Conservation (phyloP, 2,113 vertebrate species). For the Myiopsitta monachus region DNA sequence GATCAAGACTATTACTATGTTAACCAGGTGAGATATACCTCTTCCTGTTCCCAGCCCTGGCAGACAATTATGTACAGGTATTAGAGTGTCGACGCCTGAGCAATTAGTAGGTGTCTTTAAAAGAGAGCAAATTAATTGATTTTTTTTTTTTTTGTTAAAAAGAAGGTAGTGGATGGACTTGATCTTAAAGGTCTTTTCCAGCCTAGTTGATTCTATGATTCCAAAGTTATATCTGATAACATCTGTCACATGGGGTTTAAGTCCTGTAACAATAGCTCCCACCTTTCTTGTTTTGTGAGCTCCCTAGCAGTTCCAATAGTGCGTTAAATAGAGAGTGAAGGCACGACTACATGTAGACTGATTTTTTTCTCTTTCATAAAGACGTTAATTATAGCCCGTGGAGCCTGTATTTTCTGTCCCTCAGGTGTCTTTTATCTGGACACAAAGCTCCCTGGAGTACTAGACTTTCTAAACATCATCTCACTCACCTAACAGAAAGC, state of each 20-base stretch:
- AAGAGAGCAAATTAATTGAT: not conserved
- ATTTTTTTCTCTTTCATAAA: not conserved
- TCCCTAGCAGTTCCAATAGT: not conserved
- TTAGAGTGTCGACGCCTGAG: not conserved
- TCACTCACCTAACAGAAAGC: not conserved
- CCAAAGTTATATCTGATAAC: not conserved
- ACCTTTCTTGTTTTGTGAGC: not conserved
- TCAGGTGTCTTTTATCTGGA: not conserved
- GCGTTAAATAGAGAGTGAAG: not conserved
- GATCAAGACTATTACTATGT: not conserved
- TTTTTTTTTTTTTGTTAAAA: not conserved
- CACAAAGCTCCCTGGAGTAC: not conserved
- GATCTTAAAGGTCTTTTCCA: not conserved
- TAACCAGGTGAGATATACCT: not conserved
- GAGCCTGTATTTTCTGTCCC: not conserved
- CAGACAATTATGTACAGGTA: not conserved
- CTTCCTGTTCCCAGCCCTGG: not conserved
- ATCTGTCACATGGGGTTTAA: not conserved
- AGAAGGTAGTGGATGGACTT: too few species aligned
- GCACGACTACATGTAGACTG: not conserved
- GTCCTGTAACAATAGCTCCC: fast-evolving
- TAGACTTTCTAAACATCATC: not conserved
- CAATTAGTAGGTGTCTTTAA: not conserved
- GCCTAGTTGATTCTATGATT: not conserved
- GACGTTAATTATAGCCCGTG: not conserved